phyloP scores from a whole-genome alignment of 2,113 vertebrate species.

The Lepidothrix coronata region DNA sequence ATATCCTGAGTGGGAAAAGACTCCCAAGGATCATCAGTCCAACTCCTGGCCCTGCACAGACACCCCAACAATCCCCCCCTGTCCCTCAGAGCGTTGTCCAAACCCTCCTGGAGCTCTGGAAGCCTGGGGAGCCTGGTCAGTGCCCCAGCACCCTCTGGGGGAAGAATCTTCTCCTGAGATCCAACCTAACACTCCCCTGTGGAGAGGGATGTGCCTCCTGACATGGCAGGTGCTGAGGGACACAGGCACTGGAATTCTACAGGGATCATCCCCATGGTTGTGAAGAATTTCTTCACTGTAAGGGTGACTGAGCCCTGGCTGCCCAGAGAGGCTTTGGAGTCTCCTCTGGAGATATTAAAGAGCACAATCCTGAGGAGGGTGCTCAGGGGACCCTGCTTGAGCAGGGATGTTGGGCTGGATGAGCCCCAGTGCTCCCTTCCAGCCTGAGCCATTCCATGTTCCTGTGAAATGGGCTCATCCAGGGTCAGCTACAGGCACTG shows the following conservation, averaged over 20 bases:
- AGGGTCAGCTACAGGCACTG: not conserved
- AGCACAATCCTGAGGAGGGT: not conserved
- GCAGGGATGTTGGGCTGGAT: not conserved
- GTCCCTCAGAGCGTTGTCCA: not conserved
- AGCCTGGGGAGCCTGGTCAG: not conserved
- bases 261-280: not conserved
- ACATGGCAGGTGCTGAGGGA: not conserved
- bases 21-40: rapidly evolving
- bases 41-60: not conserved
- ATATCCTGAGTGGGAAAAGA: not conserved
- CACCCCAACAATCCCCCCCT: not conserved
- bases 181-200: not conserved
- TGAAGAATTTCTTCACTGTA: not conserved
- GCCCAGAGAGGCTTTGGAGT: not conserved
- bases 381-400: not conserved
- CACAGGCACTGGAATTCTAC: rapidly evolving
- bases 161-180: not conserved
- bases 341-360: not conserved
- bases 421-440: not conserved
- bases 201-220: not conserved
- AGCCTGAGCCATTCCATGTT: not conserved
- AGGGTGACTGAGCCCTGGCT: not conserved
- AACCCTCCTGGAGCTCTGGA: not conserved
- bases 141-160: not conserved
- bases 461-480: not conserved